Percentiles rank a stretch among this genome's conserved stretches.
Conservation (phyloP, 2,797 vertebrate species). For the Graptemys geographica region DNA sequence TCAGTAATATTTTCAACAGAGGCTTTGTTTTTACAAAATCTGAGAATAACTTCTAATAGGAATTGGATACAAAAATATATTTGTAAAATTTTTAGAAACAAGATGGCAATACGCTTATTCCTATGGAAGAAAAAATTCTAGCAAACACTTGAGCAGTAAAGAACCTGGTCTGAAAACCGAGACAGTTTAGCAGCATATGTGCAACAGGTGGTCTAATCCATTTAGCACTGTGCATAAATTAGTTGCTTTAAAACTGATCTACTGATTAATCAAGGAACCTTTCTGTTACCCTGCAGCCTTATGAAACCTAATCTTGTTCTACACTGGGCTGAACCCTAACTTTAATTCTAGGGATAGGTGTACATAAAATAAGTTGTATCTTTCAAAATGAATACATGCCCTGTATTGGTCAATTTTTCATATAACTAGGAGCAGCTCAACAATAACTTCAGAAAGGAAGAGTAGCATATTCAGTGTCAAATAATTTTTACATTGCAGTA, state of each 20-base stretch:
- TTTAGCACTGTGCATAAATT: constrained; percentile 65
- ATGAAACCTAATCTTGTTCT: constrained; percentile 43
- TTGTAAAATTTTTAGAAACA: constrained; percentile 7
- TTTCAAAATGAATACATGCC: neutral
- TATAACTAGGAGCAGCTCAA: neutral
- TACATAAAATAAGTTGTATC: neutral
- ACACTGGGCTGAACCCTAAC: neutral
- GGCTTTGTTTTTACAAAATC: neutral
- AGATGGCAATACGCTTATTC: neutral
- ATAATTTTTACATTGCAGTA: constrained; percentile 2
- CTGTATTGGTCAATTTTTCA: neutral
- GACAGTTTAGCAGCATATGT: constrained; percentile 58
- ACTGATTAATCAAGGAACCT: constrained; percentile 32
- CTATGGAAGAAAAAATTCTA: constrained; percentile 8
- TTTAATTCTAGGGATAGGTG: neutral
- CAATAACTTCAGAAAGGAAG: neutral
- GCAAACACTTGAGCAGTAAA: neutral
- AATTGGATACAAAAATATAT: neutral
- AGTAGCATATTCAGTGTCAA: neutral
- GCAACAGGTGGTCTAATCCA: constrained; percentile 70
- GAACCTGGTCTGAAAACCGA: constrained; percentile 57
- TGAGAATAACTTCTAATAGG: neutral
- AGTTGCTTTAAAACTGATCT: constrained; percentile 53
- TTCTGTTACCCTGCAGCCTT: constrained; percentile 41
- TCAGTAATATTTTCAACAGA: neutral